Conservation (phyloP, 2,113 vertebrate genomes). For the Dasyurus viverrinus region DNA sequence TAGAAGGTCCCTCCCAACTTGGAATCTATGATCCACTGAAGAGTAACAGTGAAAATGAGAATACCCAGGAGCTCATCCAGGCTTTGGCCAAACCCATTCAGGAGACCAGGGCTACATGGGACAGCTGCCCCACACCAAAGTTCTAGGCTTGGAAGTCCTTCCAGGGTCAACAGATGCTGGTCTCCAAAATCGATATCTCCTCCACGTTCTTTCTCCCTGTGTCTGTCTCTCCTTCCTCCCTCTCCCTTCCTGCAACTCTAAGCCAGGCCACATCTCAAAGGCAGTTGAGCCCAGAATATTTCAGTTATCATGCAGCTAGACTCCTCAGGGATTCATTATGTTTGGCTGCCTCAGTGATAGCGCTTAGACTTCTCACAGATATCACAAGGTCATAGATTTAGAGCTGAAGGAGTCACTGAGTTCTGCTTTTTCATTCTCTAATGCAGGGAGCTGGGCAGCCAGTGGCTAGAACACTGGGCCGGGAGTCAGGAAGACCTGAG, state of each 20-base stretch:
- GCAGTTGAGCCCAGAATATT: neutral
- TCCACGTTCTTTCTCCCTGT: too few relatives aligned
- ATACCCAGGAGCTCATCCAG: accelerated
- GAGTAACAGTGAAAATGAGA: neutral
- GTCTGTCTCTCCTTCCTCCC: too few relatives aligned
- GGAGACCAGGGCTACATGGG: neutral
- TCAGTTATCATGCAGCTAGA: neutral
- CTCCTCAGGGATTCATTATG: neutral
- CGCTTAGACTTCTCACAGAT: neutral
- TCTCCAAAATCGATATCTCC: neutral
- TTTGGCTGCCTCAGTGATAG: neutral
- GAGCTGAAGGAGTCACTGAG: neutral
- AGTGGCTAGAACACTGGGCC: neutral
- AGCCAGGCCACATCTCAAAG: neutral
- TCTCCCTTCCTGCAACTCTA: neutral
- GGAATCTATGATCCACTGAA: neutral
- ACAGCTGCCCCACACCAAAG: neutral
- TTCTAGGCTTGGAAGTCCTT: neutral
- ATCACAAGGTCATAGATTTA: neutral
- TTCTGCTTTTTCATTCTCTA: neutral
- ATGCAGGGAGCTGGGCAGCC: neutral
- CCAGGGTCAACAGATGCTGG: neutral
- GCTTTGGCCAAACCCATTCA: neutral
- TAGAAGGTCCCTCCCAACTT: neutral
- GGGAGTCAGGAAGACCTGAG: neutral